Base-by-base conservation (phyloP, 1,140 invertebrate genomes). In the Panulirus ornatus region DNA sequence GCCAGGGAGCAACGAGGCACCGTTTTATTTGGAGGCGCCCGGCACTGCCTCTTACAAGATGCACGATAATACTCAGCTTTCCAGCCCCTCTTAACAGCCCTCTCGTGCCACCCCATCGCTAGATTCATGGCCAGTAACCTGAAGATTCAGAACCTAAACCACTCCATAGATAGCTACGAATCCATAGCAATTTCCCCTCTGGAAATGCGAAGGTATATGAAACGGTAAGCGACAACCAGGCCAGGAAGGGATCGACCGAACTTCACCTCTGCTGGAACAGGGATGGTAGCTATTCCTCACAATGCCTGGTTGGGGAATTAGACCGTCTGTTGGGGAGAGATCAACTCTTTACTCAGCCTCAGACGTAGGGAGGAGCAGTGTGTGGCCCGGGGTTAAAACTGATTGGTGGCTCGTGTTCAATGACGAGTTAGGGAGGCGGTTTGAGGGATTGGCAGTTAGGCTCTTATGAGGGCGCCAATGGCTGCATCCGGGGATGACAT, bases 1-100 rank as follows among this genome's bases (percentile, higher is more conserved):
- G 87, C 66, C 30, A 38, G 40, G 66, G 36, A 51, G 79, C 54
- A 83, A 89, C 63, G 87, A 84, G 87, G 87, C 44, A 83, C 70
- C 87, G 87, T 83, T 83, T 89, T 89, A 83, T 89, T 89, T 89
- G 87, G 70, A 83, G 87, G 27, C 87, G 79, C 70, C 79, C 79
- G 79, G 42, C 66, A 58, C 79, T 75, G 63, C 47, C 51, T 83
- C 76, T 83, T 42, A 47, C 79, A 81, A 83, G 79, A 82, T 89
- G 87, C 70, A 88, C 79, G 87, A 83, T 89, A 89, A 89, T 36
- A 71, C 66, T 38, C 14, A 0, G 16, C 22, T 19, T 42, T 58
- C 47, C 51, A 36, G 51, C 44, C 36, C 51, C n/a, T 47, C 51
- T 14, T 66, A 63, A 42, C 47, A 9, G n/a, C 54, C 73, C 75